phyloP scores from a whole-genome alignment of 2,888 invertebrate species.

The Pycnomerus fuliginosus region DNA sequence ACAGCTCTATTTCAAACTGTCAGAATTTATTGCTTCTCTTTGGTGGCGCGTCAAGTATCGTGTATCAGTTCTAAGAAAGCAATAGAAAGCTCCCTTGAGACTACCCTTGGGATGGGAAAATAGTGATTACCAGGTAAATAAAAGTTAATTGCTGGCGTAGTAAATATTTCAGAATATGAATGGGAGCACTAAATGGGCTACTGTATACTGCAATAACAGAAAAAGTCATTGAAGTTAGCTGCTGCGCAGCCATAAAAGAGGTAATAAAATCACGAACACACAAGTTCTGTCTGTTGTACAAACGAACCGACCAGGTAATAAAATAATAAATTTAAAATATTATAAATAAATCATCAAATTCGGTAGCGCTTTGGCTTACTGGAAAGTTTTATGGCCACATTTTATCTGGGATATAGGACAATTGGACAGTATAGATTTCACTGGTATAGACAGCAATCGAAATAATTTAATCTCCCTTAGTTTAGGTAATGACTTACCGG shows the following conservation, averaged over 20 bases:
- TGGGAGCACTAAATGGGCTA: conserved; percentile 5
- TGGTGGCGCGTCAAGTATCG: too few species aligned
- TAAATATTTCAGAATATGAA: conserved; percentile 3
- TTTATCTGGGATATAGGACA: too few species aligned
- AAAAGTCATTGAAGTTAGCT: conserved; percentile 7
- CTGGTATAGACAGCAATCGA: too few species aligned
- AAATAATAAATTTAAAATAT: conserved; percentile 18
- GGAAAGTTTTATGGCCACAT: conserved; percentile 7
- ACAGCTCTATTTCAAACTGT: conserved; percentile 29
- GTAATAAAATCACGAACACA: conserved; percentile 21
- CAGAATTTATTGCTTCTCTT: too few species aligned
- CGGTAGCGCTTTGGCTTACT: neutral
- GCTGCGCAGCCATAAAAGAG: conserved; percentile 11
- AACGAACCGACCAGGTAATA: conserved; percentile 9
- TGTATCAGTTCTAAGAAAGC: too few species aligned
- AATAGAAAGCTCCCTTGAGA: too few species aligned
- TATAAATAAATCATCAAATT: conserved; percentile 15
- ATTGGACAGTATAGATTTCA: too few species aligned
- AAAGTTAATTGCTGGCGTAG: conserved; percentile 6
- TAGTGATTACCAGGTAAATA: too few species aligned
- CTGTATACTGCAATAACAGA: conserved; percentile 1
- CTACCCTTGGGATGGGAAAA: too few species aligned
- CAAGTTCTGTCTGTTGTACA: conserved; percentile 14
- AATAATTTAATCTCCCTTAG: too few species aligned
- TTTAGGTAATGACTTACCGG: conserved; percentile 62